Conservation (phyloP, 2,113 vertebrate genomes). For the Gnathonemus echidnorhynchus region DNA sequence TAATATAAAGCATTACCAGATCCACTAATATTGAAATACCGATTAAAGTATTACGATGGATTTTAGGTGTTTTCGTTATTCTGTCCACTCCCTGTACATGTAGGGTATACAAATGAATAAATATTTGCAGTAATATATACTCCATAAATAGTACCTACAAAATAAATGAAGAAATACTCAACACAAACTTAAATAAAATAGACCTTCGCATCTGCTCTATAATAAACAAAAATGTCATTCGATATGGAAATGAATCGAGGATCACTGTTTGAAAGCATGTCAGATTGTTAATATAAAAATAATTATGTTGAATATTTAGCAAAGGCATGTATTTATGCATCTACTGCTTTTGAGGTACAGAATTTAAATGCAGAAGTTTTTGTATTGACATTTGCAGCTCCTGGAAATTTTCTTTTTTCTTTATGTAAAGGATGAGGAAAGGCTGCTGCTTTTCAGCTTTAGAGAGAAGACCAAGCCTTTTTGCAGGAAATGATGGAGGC, state of each 20-base stretch:
- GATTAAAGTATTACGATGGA: neutral
- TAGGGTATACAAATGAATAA: neutral
- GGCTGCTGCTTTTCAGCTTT: neutral
- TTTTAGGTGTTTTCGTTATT: neutral
- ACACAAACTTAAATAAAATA: neutral
- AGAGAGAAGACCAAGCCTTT: neutral
- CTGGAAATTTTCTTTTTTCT: neutral
- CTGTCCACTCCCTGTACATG: neutral
- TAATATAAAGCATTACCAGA: neutral
- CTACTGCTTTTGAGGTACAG: neutral
- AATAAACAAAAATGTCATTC: neutral
- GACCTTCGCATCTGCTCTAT: neutral
- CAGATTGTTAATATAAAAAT: neutral
- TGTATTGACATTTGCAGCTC: neutral
- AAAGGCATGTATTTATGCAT: neutral
- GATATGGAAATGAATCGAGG: neutral
- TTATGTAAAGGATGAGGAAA: neutral
- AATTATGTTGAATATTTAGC: neutral
- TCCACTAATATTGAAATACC: neutral
- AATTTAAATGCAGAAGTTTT: neutral
- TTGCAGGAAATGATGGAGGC: neutral
- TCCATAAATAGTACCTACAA: neutral
- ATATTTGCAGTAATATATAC: neutral
- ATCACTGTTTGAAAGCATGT: neutral
- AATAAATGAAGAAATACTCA: neutral